A percentile compares a stretch with the other conserved stretches of the same genome.
These are phyloP conservation scores for Brachionus koreanus DNA, from an alignment of 1,140 invertebrate genomes.

Conservation along the genomic window DNA sequence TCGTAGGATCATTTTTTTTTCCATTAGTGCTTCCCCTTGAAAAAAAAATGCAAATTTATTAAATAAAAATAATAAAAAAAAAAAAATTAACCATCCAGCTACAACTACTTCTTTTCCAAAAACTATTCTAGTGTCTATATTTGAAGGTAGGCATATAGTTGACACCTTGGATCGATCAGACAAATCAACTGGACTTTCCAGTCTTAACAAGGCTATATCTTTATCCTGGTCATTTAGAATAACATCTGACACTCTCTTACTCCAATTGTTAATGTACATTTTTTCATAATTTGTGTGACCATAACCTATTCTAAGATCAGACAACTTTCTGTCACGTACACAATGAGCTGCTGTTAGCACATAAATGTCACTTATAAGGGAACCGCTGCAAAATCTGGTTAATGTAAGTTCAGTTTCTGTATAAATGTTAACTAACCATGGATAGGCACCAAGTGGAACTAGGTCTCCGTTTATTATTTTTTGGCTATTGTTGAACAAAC, in stretches of 20 bases:
- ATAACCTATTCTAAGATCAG: conserved; percentile 4
- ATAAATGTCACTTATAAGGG: not conserved
- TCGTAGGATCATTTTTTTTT: not conserved
- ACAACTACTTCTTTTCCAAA: conserved; percentile 25
- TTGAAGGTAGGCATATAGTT: not conserved
- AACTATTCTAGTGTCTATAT: not conserved
- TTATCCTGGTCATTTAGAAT: not conserved
- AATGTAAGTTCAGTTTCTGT: not conserved
- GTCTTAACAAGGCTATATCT: conserved; percentile 5
- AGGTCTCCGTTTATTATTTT: conserved; percentile 29
- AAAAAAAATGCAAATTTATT: not conserved
- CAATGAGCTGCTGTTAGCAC: conserved; percentile 20
- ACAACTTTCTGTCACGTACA: not conserved
- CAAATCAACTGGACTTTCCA: not conserved
- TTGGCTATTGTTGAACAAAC: not conserved
- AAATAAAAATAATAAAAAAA: not conserved
- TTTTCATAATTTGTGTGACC: not conserved
- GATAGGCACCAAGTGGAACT: not conserved
- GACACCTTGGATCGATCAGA: not conserved
- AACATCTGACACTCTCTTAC: not conserved
- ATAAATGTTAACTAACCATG: conserved; percentile 31
- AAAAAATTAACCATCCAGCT: conserved; percentile 10
- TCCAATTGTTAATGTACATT: not conserved
- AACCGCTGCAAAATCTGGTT: conserved; percentile 1
- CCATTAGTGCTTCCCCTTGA: conserved; percentile 14